Base-by-base conservation (phyloP, 2,797 vertebrate genomes). In the Cirrhinus molitorella region DNA sequence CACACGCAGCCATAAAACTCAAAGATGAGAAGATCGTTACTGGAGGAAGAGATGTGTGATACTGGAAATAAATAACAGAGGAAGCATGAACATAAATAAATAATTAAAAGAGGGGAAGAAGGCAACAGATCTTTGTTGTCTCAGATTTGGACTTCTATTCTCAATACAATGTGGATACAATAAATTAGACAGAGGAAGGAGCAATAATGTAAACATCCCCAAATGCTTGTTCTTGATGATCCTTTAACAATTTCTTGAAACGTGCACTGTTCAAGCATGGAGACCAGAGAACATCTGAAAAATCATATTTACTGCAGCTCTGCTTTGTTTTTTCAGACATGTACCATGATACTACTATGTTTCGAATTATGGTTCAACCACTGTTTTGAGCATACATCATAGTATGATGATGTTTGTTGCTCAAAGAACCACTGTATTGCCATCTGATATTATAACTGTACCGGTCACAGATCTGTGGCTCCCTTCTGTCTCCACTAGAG, bases 71-170 rank as follows among this genome's bases (percentile, higher is more conserved):
- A 43, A 80, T 45, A 80, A 23, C 40, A 12, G 9, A 23, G n/a
- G 7, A 79, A 51, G 67, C 16, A 25, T 3, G 8, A 5, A 79
- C 11, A 25, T 11, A 12, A 67, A 79, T 79, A 70, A 31, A 43
- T 28, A 14, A 9, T 19, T 47, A 45, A 28, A 70, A 37, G 43
- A 11, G 37, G 11, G 43, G 14, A 72, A 61, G 23, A 49, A 28
- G 40, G 74, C 43, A 61, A 63, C 45, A 72, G 43, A 72, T 71
- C 13, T 74, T 31, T 79, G 16, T 13, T 59, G 47, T n/a, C 45
- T 47, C 13, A 12, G 45, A 59, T 43, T 49, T 76, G 51, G 51
- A 34, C 13, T 85, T 81, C 19, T 65, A 65, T 81, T 66, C 16
- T 72, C 40, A n/a, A 77, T 77, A 28, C 31, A 13, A 28, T 47